Percentiles rank a stretch among this genome's conserved stretches.
These are phyloP conservation scores for Drosophila subpulchrella DNA, from an alignment of 1,140 invertebrate species.

Conservation along the genomic window DNA sequence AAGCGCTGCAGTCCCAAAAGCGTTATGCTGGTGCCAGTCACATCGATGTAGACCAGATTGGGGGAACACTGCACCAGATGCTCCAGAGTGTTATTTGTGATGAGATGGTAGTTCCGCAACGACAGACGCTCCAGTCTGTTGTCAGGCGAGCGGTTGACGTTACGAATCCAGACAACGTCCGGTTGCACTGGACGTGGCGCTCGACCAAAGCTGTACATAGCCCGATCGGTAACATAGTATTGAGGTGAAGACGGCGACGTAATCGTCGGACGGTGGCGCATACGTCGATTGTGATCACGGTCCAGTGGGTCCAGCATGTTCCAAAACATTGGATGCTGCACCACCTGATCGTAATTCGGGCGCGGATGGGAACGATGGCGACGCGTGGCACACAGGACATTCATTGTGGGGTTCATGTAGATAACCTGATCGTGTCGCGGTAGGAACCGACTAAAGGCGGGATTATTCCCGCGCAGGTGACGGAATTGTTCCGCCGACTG, in stretches of 20 bases:
- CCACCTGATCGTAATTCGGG: conserved; percentile 64
- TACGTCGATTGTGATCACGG: conserved; percentile 34
- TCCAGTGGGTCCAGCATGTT: conserved; percentile 75
- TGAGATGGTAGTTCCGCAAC: conserved; percentile 87
- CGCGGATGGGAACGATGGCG: conserved; percentile 48
- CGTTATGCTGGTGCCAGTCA: conserved; percentile 87
- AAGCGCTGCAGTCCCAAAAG: conserved; percentile 86
- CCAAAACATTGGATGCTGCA: conserved; percentile 78
- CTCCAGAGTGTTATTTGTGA: conserved; percentile 88
- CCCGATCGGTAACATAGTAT: conserved; percentile 70
- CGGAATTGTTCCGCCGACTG: conserved; percentile 42
- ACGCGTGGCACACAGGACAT: conserved; percentile 45
- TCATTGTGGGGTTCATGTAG: conserved; percentile 59
- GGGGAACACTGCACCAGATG: conserved; percentile 87
- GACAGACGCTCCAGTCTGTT: conserved; percentile 79
- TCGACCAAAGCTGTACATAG: conserved; percentile 78
- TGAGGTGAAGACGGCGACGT: conserved; percentile 23
- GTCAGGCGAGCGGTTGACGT: conserved; percentile 66
- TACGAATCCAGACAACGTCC: conserved; percentile 80
- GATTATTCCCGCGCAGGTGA: conserved; percentile 55
- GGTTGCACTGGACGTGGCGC: conserved; percentile 67
- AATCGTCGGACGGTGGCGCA: conserved; percentile 20
- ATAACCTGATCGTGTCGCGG: conserved; percentile 74
- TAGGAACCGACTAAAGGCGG: conserved; percentile 67
- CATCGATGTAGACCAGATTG: conserved; percentile 86